Conservation (phyloP, 2,888 invertebrate species). For the Cerastoderma edule region DNA sequence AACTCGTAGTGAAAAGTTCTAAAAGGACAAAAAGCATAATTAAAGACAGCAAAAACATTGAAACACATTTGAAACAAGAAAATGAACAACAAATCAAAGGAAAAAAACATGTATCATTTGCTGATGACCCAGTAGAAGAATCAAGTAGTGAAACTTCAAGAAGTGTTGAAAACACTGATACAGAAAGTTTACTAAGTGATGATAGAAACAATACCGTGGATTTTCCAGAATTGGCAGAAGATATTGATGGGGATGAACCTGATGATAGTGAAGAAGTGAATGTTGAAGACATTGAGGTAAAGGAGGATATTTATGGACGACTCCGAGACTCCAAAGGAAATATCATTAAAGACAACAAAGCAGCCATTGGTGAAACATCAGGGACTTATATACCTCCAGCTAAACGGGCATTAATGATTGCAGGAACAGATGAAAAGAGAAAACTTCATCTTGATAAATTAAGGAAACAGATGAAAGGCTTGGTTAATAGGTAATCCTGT, state of each 20-base stretch:
- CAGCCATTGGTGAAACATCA: slow-evolving; percentile 84
- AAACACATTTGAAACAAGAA: not conserved
- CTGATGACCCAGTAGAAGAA: slow-evolving; percentile 32
- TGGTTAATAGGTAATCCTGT: slow-evolving; percentile 90
- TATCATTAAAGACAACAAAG: slow-evolving; percentile 85
- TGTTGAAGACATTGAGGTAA: slow-evolving; percentile 56
- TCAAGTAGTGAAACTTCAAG: not conserved
- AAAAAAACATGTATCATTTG: slow-evolving; percentile 33
- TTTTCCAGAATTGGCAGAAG: slow-evolving; percentile 29
- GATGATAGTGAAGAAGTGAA: slow-evolving; percentile 84
- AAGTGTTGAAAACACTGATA: not conserved
- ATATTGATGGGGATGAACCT: slow-evolving; percentile 79
- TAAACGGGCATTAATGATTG: slow-evolving; percentile 87
- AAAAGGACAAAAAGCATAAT: slow-evolving; percentile 2
- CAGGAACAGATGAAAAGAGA: slow-evolving; percentile 81
- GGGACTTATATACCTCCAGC: slow-evolving; percentile 94
- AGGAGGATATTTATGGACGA: slow-evolving; percentile 96
- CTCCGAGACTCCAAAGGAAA: slow-evolving; percentile 92
- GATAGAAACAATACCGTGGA: slow-evolving; percentile 4
- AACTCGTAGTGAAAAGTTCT: slow-evolving; percentile 22
- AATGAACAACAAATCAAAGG: not conserved
- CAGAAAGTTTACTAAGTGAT: slow-evolving; percentile 16
- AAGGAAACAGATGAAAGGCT: slow-evolving; percentile 93
- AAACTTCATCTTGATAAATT: slow-evolving; percentile 87
- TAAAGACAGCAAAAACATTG: slow-evolving; percentile 22